A percentile compares a stretch with the other conserved stretches of the same genome.
These are phyloP conservation scores for Sussaba pulchella DNA, from an alignment of 2,888 invertebrate genomes.

Conservation along the genomic window DNA sequence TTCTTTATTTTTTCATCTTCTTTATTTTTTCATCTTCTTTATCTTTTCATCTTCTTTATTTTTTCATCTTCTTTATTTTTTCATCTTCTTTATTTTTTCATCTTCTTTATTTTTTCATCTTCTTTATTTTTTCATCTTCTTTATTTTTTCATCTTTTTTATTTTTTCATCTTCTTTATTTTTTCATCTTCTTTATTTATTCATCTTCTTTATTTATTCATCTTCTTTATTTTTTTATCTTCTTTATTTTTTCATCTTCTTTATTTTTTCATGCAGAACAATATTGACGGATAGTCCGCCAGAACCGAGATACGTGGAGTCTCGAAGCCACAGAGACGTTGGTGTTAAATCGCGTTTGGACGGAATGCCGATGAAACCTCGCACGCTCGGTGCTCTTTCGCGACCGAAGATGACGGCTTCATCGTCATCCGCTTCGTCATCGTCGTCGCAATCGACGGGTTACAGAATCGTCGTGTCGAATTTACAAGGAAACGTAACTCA, in stretches of 20 bases:
- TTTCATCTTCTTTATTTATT: too few relatives aligned
- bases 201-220: too few relatives aligned
- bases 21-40: too few relatives aligned
- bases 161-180: too few relatives aligned
- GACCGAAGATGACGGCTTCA: slow-evolving; percentile 82
- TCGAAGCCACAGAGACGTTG: slow-evolving; percentile 78
- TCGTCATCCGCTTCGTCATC: slow-evolving; percentile 63
- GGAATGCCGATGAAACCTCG: slow-evolving; percentile 79
- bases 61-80: too few relatives aligned
- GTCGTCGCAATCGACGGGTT: slow-evolving; percentile 87
- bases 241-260: background rate
- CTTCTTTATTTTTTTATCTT: too few relatives aligned
- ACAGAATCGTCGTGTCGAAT: slow-evolving; percentile 96
- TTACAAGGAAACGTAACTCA: slow-evolving; percentile 94
- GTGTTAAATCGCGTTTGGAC: slow-evolving; percentile 85
- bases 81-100: too few relatives aligned
- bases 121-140: too few relatives aligned
- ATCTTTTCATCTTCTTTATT: too few relatives aligned
- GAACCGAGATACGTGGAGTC: slow-evolving; percentile 79
- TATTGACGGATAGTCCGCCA: slow-evolving; percentile 75
- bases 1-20: too few relatives aligned
- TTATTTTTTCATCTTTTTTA: too few relatives aligned
- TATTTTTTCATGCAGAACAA: slow-evolving; percentile 77
- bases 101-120: too few relatives aligned
- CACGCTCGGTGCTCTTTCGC: slow-evolving; percentile 80